These are phyloP conservation scores for Recurvirostra avosetta DNA, from an alignment of 2,113 vertebrate species.

Conservation along the genomic window DNA sequence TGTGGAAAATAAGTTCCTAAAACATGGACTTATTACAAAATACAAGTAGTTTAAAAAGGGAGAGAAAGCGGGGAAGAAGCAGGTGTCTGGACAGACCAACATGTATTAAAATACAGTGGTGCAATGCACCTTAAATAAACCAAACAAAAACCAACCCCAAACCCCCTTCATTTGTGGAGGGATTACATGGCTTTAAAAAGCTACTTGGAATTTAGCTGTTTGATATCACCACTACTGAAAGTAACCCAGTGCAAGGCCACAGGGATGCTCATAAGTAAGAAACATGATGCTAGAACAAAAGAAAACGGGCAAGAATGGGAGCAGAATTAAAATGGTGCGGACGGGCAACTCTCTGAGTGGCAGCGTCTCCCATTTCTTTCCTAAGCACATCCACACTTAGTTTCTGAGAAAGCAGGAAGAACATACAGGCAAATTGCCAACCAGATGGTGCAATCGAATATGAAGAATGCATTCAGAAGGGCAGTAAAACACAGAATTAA, in stretches of 20 bases:
- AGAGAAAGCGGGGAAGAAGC: neutral
- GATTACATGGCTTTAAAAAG: neutral
- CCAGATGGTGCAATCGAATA: neutral
- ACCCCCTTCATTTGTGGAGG: neutral
- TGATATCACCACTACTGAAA: neutral
- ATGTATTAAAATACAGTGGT: neutral
- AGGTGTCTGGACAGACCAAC: neutral
- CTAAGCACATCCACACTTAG: neutral
- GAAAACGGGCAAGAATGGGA: neutral
- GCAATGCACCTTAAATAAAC: neutral
- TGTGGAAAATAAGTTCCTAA: neutral
- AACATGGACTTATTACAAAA: neutral
- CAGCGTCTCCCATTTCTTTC: neutral
- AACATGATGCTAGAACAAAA: neutral
- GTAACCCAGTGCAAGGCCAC: neutral
- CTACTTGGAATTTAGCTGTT: neutral
- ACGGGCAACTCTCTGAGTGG: neutral
- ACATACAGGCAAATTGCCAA: slow-evolving; percentile 29
- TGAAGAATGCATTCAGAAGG: neutral
- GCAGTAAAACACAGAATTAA: neutral
- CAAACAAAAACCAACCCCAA: neutral
- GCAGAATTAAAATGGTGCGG: neutral
- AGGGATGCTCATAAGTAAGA: neutral
- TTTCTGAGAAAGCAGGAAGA: slow-evolving; percentile 40
- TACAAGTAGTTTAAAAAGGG: neutral